Evolutionary conservation across 1,140 invertebrate species (phyloP).

Genomic region (Drosophila nigrodunni): DNA sequence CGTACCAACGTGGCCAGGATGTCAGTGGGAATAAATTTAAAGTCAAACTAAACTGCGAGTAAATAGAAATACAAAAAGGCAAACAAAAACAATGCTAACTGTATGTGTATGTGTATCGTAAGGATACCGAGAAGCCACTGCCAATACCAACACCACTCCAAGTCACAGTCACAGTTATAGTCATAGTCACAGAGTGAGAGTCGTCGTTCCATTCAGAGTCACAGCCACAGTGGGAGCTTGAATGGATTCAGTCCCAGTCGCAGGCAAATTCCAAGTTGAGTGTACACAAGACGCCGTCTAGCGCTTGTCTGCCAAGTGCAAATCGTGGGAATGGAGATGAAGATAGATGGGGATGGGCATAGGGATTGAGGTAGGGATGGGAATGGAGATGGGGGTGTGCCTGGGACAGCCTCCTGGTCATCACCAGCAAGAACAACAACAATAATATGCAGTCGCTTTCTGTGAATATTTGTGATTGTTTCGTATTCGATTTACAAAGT

Average conservation of each 20-base stretch:
- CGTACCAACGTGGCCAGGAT: slow-evolving; percentile 42
- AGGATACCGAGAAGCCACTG: slow-evolving; percentile 47
- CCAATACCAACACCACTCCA: slow-evolving; percentile 20
- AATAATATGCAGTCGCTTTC: slow-evolving; percentile 54
- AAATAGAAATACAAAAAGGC: slow-evolving; percentile 83
- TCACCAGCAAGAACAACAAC: slow-evolving; percentile 10
- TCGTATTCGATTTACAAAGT: slow-evolving; percentile 78
- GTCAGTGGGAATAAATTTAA: slow-evolving; percentile 77
- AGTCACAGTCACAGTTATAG: slow-evolving; percentile 5
- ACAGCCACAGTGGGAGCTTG: neutral
- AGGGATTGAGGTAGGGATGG: slow-evolving; percentile 14
- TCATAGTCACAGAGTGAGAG: slow-evolving; percentile 1
- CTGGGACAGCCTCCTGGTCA: slow-evolving; percentile 19
- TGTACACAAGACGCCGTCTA: slow-evolving; percentile 80
- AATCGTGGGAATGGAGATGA: slow-evolving; percentile 21
- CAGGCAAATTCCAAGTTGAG: slow-evolving; percentile 62
- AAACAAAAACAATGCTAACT: slow-evolving; percentile 77
- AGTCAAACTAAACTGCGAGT: slow-evolving; percentile 81
- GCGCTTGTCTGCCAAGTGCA: slow-evolving; percentile 77
- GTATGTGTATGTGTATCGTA: slow-evolving; percentile 24
- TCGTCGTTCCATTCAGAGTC: neutral
- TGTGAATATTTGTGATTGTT: slow-evolving; percentile 76
- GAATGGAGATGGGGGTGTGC: slow-evolving; percentile 34
- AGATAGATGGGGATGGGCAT: slow-evolving; percentile 6
- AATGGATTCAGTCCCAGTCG: slow-evolving; percentile 26